Base-by-base conservation (phyloP, 2,113 vertebrate genomes). In the Toxotes jaculatrix region DNA sequence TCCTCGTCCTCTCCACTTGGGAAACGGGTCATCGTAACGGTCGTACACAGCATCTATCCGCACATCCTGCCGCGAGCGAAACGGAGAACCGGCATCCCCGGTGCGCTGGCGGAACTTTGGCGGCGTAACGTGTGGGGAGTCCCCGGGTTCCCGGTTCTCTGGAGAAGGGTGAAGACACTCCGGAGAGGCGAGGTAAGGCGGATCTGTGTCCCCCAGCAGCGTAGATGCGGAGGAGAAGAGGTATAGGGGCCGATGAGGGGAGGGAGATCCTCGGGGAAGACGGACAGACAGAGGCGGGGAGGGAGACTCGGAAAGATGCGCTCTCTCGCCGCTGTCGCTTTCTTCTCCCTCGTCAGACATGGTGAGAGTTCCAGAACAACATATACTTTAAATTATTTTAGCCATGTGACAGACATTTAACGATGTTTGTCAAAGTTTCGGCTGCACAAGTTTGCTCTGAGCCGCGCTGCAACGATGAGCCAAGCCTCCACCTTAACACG, bases 321-420 rank as follows among this genome's bases (percentile, higher is more conserved):
- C 87, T 84, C 82, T 80, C 84, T 87, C 92, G 21, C 86, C 86
- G 86, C 80, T 76, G 72, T 91, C 90, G 89, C 82, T 90, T 81
- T 91, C 93, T 38, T 92, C 91, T 38, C 83, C 90, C 63, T 93
- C 93, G 87, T 95, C 95, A 93, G 87, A 95, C 95, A 95, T 95
- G 49, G 74, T 70, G 21, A 77, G 68, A 86, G 63, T 88, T 89
- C 55, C 53, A 14, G 19, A 45, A 45, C 51, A 78, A 31, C 93
- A 92, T 90, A 38, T 13, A 84, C 55, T 87, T 74, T 13, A 17
- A 61, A 74, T 14, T 19, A 45, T 63, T 42, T 36, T 1, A 55
- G 14, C 36, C 82, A 80, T 43, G 83, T 77, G 56, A 55, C 62
- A 11, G 43, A 83, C 86, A 89, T 91, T 68, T 47, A n/a, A 43